These are phyloP conservation scores for Liodrosophila aerea DNA, from an alignment of 2,888 invertebrate species.

Conservation along the genomic window DNA sequence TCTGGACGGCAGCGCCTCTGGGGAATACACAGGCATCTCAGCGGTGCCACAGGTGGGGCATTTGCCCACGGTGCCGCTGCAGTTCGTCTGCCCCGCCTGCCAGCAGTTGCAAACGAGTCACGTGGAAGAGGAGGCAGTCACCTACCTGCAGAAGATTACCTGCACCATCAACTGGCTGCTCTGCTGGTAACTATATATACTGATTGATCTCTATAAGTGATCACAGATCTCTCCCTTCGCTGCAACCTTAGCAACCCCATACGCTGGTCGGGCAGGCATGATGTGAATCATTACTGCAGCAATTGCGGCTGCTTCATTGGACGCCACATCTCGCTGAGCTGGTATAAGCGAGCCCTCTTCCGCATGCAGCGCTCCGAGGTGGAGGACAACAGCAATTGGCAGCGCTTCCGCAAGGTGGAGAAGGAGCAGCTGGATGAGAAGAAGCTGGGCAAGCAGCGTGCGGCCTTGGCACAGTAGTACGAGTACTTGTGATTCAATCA, in stretches of 20 bases:
- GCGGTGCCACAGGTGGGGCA: slow-evolving; percentile 73
- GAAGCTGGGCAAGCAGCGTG: slow-evolving; percentile 63
- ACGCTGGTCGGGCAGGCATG: slow-evolving; percentile 75
- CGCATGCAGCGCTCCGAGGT: slow-evolving; percentile 72
- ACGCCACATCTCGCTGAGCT: slow-evolving; percentile 77
- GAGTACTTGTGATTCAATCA: no score
- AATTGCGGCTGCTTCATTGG: slow-evolving; percentile 80
- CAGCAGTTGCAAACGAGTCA: slow-evolving; percentile 53
- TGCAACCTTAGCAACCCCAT: slow-evolving; percentile 77
- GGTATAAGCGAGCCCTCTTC: slow-evolving; percentile 78
- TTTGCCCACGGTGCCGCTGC: slow-evolving; percentile 59
- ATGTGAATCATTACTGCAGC: slow-evolving; percentile 80
- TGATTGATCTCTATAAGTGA: no score
- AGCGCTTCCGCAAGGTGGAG: slow-evolving; percentile 67
- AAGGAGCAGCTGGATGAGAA: slow-evolving; percentile 72
- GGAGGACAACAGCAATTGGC: slow-evolving; percentile 71
- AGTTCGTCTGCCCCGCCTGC: slow-evolving; percentile 77
- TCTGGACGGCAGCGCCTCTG: slow-evolving; percentile 56
- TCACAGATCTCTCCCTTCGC: no score
- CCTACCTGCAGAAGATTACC: slow-evolving; percentile 62
- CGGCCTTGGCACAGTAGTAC: slow-evolving; percentile 32
- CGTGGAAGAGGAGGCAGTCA: slow-evolving; percentile 67
- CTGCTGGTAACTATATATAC: slow-evolving; percentile 68
- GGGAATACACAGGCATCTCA: slow-evolving; percentile 54
- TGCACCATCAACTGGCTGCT: slow-evolving; percentile 69